Base-by-base conservation (phyloP, 2,113 vertebrate genomes). In the Mugil cephalus region DNA sequence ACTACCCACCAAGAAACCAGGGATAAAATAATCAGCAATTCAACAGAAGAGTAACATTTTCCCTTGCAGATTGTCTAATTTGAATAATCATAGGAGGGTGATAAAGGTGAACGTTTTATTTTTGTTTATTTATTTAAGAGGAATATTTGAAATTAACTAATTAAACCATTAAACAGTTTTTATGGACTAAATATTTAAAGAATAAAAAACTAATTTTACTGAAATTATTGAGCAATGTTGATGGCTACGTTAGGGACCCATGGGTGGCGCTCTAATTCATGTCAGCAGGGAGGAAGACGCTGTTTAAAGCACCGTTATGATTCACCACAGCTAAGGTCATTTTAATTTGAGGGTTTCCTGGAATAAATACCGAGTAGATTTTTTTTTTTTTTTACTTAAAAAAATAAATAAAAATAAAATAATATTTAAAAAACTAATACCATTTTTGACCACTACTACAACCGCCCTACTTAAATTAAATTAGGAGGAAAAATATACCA, bases 231-330 rank as follows among this genome's bases (percentile, higher is more conserved):
- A 56, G 19, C 30, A 15, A 24, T 47, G 7, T 34, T 17, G 0
- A 47, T 15, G 11, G 13, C 10, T 18, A 30, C 24, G 3, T 30
- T 4, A 13, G 12, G 10, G 7, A 34, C 52, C 83, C 39, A 73
- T 72, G 71, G 88, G 72, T 79, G 79, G 86, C 80, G 77, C 78
- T 87, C 21, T 74, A 42, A 62, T 59, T 83, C 68, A 80, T 50
- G 63, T 47, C 15, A 51, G 73, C 7, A 46, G 6, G 36, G 8
- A 61, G n/a, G 10, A n/a, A 38, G 18, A 40, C 43, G 9, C 18
- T 40, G 36, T 65, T 30, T 12, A 11, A 13, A 55, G 36, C 38
- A 55, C 4, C 13, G 56, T 1, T 17, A 39, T 15, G 10, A 15
- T 21, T 48, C 17, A 53, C 10, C 43, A 30, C 10, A n/a, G 35